Base-by-base conservation (phyloP, 53 echinoderm and acorn worm species). In the Crossaster papposus region DNA sequence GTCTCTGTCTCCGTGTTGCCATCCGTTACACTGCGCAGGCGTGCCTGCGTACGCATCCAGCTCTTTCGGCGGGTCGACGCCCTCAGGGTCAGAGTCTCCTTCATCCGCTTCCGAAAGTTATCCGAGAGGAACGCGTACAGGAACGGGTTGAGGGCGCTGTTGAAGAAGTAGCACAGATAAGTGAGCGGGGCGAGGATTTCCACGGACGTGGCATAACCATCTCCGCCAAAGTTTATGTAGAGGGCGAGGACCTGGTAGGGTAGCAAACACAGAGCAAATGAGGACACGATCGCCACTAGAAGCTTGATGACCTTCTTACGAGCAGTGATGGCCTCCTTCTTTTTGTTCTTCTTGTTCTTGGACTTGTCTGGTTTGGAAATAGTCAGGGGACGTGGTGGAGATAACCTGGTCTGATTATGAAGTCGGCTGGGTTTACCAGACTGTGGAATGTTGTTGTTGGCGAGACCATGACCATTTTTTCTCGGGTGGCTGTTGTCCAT, bases 251-350 rank as follows among this genome's bases (percentile, higher is more conserved):
- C 58, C 35, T 95, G 95, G 32, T 92, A 86, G 0, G 97, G 97
- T 20, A 94, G 80, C 78, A 97, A 74, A 82, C 97, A 97, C 1
- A 94, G 50, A 0, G 91, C 94, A 55, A 97, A 97, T 3, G 95
- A 83, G 3, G 89, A 83, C 4, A 97, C 97, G 17, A 97, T 58
- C 2, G 91, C 95, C 14, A 97, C 90, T n/a, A 97, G 68, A 51
- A 97, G 92, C 9, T 94, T 93, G 31, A 97, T 95, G 79, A 97
- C 97, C 55, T 95, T 95, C 90, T 94, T 95, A 30, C 97, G 92
- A 63, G 95, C 94, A 28, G 94, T 81, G 12, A 94, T 89, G 36
- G 91, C 65, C 52, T 91, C 91, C 31, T 91, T 85, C 36, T 85
- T 83, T 35, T 91, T 91, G 12, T 71, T 91, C 68, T 91, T 91